phyloP scores from a whole-genome alignment of 2,113 vertebrate species.

The Panthera tigris region DNA sequence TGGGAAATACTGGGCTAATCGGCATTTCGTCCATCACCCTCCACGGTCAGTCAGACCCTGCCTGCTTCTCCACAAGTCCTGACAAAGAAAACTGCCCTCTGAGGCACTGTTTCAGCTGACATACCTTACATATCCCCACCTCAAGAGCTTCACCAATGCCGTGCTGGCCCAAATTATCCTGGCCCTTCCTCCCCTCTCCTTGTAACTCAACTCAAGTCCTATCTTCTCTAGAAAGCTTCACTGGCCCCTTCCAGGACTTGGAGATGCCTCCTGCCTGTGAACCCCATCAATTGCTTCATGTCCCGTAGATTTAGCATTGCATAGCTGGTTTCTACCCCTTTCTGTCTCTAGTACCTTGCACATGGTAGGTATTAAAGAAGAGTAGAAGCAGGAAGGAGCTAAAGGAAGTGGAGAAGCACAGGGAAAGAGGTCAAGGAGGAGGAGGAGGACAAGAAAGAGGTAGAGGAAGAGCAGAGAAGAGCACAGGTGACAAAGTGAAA shows the following conservation, averaged over 20 bases:
- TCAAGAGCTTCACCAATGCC: background rate
- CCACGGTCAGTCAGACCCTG: background rate
- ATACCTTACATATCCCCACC: background rate
- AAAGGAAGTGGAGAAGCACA: background rate
- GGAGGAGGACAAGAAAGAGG: background rate
- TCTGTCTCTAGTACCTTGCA: background rate
- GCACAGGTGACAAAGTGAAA: background rate
- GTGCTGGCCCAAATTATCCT: background rate
- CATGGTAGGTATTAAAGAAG: background rate
- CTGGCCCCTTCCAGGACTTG: background rate
- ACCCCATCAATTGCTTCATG: background rate
- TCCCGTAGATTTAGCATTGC: background rate
- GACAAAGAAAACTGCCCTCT: background rate
- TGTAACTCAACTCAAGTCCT: background rate
- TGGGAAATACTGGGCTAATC: background rate
- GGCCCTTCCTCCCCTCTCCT: background rate
- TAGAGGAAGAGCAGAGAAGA: background rate
- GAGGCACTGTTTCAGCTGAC: background rate
- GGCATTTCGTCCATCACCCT: background rate
- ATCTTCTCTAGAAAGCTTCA: background rate
- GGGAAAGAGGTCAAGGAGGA: background rate
- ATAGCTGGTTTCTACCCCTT: background rate
- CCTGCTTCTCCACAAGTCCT: background rate
- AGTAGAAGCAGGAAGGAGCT: background rate
- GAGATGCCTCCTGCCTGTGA: background rate